Percentiles rank a stretch among this genome's conserved stretches.
Conservation (phyloP, 2,113 vertebrate genomes). For the Charadrius vociferus region DNA sequence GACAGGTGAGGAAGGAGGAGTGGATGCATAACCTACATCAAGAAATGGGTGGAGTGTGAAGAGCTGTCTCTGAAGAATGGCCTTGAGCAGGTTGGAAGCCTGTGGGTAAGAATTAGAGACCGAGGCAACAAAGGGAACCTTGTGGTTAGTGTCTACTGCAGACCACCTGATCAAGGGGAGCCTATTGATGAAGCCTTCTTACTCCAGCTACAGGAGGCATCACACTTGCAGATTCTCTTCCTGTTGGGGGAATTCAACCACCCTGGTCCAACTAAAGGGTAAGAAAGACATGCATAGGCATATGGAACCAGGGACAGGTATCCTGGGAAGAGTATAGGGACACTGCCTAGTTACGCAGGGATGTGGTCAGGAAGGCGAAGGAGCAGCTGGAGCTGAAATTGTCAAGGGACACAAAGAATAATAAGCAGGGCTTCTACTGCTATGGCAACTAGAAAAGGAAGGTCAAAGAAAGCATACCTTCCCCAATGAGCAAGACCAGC, state of each 20-base stretch:
- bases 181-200: not conserved
- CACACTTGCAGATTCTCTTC: too few relatives aligned
- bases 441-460: not conserved
- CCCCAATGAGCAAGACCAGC: not conserved
- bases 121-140: not conserved
- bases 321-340: not conserved
- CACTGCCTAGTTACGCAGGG: not conserved
- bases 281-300: not conserved
- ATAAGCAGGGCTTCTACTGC: not conserved
- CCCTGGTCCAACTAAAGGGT: not conserved
- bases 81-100: not conserved
- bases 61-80: not conserved
- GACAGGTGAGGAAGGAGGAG: not conserved
- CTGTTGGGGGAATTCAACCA: not conserved
- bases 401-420: not conserved
- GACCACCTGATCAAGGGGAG: not conserved
- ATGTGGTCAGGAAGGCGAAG: not conserved
- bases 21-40: not conserved
- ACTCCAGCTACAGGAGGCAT: not conserved
- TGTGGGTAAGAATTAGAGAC: not conserved
- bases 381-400: not conserved
- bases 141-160: not conserved
- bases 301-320: not conserved
- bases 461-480: not conserved
- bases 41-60: not conserved